Conservation (phyloP, 2,113 vertebrate genomes). For the Seriola aureovittata region DNA sequence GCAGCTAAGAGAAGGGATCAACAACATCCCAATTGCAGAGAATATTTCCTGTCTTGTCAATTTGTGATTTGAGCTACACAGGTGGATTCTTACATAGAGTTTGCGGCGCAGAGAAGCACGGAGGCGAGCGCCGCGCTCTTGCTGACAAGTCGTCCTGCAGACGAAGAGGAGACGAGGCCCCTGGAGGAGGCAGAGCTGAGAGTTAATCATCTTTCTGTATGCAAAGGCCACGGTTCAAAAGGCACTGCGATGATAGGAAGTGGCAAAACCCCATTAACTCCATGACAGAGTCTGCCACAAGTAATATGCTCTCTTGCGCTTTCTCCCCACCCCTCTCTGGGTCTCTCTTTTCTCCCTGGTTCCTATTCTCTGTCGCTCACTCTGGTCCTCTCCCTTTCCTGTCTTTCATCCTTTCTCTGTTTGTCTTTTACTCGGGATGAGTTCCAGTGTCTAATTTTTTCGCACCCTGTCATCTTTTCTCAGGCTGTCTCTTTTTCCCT, state of each 20-base stretch:
- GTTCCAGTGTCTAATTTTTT: neutral
- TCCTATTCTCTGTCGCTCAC: neutral
- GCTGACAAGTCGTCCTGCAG: conserved; percentile 40
- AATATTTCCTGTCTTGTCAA: neutral
- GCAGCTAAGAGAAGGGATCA: no score
- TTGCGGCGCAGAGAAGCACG: neutral
- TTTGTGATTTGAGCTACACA: neutral
- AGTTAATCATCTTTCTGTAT: conserved; percentile 80
- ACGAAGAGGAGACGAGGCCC: conserved; percentile 34
- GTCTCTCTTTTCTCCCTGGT: neutral
- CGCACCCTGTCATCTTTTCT: neutral
- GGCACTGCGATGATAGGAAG: conserved; percentile 63
- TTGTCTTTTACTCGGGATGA: neutral
- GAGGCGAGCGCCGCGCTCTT: neutral
- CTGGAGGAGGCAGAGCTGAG: conserved; percentile 47
- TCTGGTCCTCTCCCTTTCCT: neutral
- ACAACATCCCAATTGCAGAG: neutral
- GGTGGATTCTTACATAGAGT: conserved; percentile 12
- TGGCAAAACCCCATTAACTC: conserved; percentile 77
- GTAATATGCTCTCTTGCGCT: conserved; percentile 50
- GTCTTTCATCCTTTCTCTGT: neutral
- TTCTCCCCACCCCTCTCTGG: neutral
- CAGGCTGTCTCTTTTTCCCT: neutral
- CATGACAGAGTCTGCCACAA: conserved; percentile 62
- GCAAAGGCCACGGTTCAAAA: conserved; percentile 77